Evolutionary conservation across 2,797 vertebrate genomes (phyloP).

Genomic region (Chrysocyon brachyurus): DNA sequence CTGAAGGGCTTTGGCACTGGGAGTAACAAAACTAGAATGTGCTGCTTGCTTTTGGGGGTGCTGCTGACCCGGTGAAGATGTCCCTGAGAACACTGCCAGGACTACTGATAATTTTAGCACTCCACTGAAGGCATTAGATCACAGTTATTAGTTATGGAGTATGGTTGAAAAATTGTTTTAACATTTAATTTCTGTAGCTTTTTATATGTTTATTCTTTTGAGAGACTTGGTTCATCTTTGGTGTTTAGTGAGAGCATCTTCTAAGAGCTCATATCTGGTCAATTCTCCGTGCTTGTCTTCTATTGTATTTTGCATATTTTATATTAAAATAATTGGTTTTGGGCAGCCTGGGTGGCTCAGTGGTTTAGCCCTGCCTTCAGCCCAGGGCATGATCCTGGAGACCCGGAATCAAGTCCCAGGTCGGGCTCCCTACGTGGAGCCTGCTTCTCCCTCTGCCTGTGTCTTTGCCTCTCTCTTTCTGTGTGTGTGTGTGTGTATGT

Average conservation of each 20-base stretch:
- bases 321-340: slow-evolving; percentile 6
- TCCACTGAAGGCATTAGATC: not conserved
- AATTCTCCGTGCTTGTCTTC: not conserved
- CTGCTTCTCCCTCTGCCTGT: no score
- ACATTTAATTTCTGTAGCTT: not conserved
- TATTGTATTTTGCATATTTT: not conserved
- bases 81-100: not conserved
- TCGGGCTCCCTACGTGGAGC: no score
- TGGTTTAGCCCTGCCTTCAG: no score
- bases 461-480: no score
- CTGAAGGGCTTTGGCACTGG: not conserved
- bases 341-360: no score
- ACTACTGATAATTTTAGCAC: not conserved
- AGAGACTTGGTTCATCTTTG: slow-evolving; percentile 26
- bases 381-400: no score
- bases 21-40: not conserved
- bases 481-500: no score
- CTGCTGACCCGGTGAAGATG: not conserved
- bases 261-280: not conserved
- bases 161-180: not conserved
- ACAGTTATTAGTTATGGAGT: not conserved
- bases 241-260: not conserved
- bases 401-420: no score
- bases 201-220: slow-evolving; percentile 36
- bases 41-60: not conserved